Percentiles rank a stretch among this genome's conserved stretches.
Evolutionary conservation across 2,113 vertebrate species (phyloP).

Genomic region (Amphiprion ocellaris): DNA sequence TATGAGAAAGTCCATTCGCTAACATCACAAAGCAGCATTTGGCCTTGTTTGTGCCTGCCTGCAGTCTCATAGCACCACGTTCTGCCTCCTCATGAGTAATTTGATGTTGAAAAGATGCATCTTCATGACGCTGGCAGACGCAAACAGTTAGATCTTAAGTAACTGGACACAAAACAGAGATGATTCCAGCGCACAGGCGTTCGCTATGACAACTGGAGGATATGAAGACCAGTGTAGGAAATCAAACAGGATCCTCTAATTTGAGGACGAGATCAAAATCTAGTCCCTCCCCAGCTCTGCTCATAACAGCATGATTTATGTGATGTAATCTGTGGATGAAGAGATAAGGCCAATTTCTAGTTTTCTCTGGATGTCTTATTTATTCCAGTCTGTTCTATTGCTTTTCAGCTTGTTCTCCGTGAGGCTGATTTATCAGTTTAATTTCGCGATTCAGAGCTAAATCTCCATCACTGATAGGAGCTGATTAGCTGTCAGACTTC

Average conservation of each 20-base stretch:
- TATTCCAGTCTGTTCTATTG: background rate
- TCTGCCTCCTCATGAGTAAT: background rate
- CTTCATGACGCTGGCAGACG: background rate
- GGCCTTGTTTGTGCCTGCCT: background rate
- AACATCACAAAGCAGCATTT: background rate
- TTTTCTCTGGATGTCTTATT: background rate
- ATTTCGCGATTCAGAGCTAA: too few relatives aligned
- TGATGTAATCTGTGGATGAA: background rate
- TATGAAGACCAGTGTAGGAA: background rate
- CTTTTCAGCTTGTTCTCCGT: too few relatives aligned
- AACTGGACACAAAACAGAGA: background rate
- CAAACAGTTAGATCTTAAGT: background rate
- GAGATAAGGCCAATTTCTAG: background rate
- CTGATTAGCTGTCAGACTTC: too few relatives aligned
- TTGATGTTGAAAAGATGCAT: background rate
- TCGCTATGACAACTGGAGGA: background rate
- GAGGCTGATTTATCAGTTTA: too few relatives aligned
- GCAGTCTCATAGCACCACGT: background rate
- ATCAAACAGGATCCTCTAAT: too few relatives aligned
- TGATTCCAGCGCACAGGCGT: background rate
- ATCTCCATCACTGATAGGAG: too few relatives aligned
- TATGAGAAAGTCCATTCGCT: background rate
- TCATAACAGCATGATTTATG: background rate
- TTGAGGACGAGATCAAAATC: too few relatives aligned
- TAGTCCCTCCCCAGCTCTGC: background rate